These are phyloP conservation scores for Lochmaea crataegi DNA, from an alignment of 2,888 invertebrate species.

Conservation along the genomic window DNA sequence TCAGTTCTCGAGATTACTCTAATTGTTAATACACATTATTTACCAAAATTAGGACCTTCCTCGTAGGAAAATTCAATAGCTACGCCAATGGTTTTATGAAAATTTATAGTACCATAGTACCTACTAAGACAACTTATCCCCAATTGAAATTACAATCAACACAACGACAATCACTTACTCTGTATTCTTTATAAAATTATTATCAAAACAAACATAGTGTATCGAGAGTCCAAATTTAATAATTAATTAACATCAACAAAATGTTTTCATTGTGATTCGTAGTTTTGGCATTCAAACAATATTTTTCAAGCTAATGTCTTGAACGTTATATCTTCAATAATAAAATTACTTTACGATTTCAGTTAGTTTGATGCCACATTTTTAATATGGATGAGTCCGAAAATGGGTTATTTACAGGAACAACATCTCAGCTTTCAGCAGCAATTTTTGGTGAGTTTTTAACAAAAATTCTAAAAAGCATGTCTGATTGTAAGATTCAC, in stretches of 20 bases:
- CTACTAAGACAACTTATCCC: neutral
- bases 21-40: too few relatives aligned
- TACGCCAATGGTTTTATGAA: too few relatives aligned
- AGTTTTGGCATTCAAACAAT: neutral
- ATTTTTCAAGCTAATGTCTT: neutral
- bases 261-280: neutral
- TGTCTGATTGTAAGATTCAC: too few relatives aligned
- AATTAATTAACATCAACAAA: neutral
- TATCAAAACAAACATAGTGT: neutral
- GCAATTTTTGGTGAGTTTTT: slow-evolving; percentile 32
- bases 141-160: neutral
- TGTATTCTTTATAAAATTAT: neutral
- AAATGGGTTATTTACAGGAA: slow-evolving; percentile 31
- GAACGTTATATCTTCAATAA: neutral
- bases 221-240: neutral
- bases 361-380: neutral
- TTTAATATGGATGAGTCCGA: slow-evolving; percentile 20
- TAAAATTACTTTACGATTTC: neutral
- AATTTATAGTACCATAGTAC: too few relatives aligned
- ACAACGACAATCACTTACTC: neutral
- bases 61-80: too few relatives aligned
- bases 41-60: too few relatives aligned
- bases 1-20: too few relatives aligned
- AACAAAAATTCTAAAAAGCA: too few relatives aligned
- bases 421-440: slow-evolving; percentile 31